Evolutionary conservation across 2,888 invertebrate genomes (phyloP), one percentile per base, ranked within the genome.

Genomic region (Xestobium rufovillosum): DNA sequence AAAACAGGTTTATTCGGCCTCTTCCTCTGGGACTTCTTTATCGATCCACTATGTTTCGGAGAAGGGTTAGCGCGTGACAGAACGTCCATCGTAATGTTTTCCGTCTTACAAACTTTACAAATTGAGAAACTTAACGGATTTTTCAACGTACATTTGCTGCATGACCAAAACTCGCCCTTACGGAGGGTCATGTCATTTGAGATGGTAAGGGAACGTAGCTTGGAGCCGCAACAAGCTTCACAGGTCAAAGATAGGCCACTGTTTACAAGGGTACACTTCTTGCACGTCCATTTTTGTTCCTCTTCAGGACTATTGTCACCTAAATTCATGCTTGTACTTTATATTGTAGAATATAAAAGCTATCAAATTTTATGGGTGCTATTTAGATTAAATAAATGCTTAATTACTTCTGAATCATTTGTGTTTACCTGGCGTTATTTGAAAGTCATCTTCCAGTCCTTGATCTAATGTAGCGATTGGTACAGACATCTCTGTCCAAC

Each of bases 211-310:
- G 82, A 81, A 44, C 78, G 76, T 4, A 87, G 69, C 50, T 83
- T 80, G 0, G 86, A 83, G n/a, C 86, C 86, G 26, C 86, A 86
- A 61, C 94, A 94, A 0, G 87, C 89, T 8, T 83, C 82, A 61
- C 94, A 94, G 0, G 80, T 80, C 41, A 76, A 70, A 0, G 79
- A 76, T 13, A 73, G 67, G 0, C 73, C 69, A 11, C 80, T 76
- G 65, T 94, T 94, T 14, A 88, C 75, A 39, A 91, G 69, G 2
- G 92, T 92, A 60, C 94, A 94, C 50, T 88, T 85, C 44, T 77
- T 75, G 61, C 92, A 94, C 9, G 85, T 77, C 92, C 92, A 94
- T 42, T 76, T 69, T 45, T 66, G 68, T 38, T 66, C 66, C 15
- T 63, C 63, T 13, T 41, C 31, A 9, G 45, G 38, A 36, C 44